Base-by-base conservation (phyloP, 2,888 invertebrate species). In the Volucella zonaria region DNA sequence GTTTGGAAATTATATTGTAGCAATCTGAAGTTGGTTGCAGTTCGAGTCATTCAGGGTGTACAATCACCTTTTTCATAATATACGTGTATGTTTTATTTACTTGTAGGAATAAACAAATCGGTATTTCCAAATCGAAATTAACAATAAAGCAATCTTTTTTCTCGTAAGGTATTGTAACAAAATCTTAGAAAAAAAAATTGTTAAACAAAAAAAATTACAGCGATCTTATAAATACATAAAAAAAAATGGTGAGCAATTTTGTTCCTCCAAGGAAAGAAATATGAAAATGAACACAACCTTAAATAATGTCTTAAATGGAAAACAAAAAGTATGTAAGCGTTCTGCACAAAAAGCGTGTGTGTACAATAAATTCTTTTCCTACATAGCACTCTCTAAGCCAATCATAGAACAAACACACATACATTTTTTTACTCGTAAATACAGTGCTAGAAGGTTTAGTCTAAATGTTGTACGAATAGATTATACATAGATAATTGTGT, bases 71-170 rank as follows among this genome's bases (percentile, higher is more conserved):
- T 14, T n/a, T 18, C 31, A 18, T 61, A 31, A 62, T 51, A 67
- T 52, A 67, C 42, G 31, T 66, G 15, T 59, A 66, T 49, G 47
- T 23, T 68, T 49, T 49, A 8, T 47, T 75, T 75, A 75, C 67
- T 75, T 45, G 59, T 59, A 31, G 2, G 10, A 75, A 51, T 59
- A 58, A 56, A 51, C 58, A 49, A 59, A 75, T 59, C 42, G 51
- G 40, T n/a, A 40, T 23, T 40, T 40, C 49, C 18, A 23, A 71
- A 49, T 45, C 58, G 47, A 59, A 67, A 75, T 59, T 11, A 67
- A 67, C 66, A 75, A 11, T 49, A 42, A 49, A 59, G 42, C 12
- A n/a, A 31, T n/a, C 51, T 8, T 61, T 42, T 40, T 42, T 40
- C 8, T 31, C 31, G 31, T 23, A 71, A 45, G 49, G 14, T 43